Evolutionary conservation across 2,113 vertebrate genomes (phyloP), one percentile per base, ranked within the genome.

Genomic region (Hypocryptadius cinnamomeus): DNA sequence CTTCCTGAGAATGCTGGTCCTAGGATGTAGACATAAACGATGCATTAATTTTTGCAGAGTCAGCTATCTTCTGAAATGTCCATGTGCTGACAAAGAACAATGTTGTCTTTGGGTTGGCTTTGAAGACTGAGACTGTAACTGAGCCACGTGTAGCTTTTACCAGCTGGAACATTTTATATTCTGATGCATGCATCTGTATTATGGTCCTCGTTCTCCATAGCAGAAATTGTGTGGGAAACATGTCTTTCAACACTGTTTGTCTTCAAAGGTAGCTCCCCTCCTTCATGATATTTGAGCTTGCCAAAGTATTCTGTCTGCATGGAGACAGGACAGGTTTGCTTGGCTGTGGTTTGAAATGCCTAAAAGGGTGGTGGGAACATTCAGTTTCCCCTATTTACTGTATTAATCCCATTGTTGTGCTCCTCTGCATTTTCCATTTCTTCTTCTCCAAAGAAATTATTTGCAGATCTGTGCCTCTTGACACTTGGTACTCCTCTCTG

Each of bases 141-240:
- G 25, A 56, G 8, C 13, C 21, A 15, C 0, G 0, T 7, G 16
- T 65, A 3, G 5, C 9, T 84, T 12, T 40, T 56, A 31, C 6
- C 15, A 5, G 12, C 16, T 33, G 10, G 6, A 65, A 23, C 15
- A n/a, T 19, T 64, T 40, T 12, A 18, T 16, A 23, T 39, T n/a
- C 24, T 21, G 15, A 47, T 28, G 19, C 28, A 40, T 8, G 2
- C 1, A 1, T 23, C 19, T 15, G 8, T 47, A 5, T 28, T 56
- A 37, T 28, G 35, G 12, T 73, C 2, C 23, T 18, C 28, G 15
- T 5, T 65, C 30, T 65, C 25, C 9, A 4, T 31, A 31, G 33
- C 47, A 63, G 59, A 39, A 12, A 11, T 4, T 25, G 6, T 12
- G 10, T 64, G 14, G 14, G 22, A 22, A 54, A 22, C 5, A 5